Base-by-base conservation (phyloP, 2,888 invertebrate species). In the Zygothrica quintamaculata region DNA sequence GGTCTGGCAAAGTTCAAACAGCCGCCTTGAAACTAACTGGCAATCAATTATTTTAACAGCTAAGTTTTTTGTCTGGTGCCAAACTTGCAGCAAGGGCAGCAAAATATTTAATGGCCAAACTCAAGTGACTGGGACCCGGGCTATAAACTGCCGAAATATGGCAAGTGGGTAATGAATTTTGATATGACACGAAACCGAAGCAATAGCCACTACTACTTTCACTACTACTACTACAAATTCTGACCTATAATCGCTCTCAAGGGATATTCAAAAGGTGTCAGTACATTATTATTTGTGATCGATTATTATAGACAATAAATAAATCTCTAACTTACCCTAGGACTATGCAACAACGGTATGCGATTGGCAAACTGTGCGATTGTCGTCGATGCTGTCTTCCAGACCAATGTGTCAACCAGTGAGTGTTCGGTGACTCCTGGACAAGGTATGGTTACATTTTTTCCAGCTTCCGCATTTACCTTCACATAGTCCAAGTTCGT, bases 341-440 rank as follows among this genome's bases (percentile, higher is more conserved):
- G 90, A 76, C 91, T 91, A 67, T 91, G 91, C 58, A 91, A 87
- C 87, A 91, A 70, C 58, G 91, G 91, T 77, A 91, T 91, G 65
- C 90, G 90, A 88, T 91, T 91, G 79, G 91, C 90, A 78, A 91
- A 91, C 82, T 91, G 90, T 47, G 91, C 91, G 84, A 91, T 91
- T 70, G 90, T 91, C 68, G 90, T 90, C 55, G 90, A 88, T 50
- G 90, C 68, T 51, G 91, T 91, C 82, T 91, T 91, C 94, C 94
- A 94, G 88, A 93, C 94, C 77, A 94, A 90, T 75, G 92, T 93
- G 87, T 93, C 92, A 77, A 94, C 93, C 79, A 94, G 89, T 33
- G 94, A 93, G 77, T 93, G 93, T 89, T 94, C 94, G 79, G 93
- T 93, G 65, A 94, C 94, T 34, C 94, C 94, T 29, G 94, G 94